Evolutionary conservation across 1,140 invertebrate species (phyloP).

Genomic region (Trinorchestia longiramus): DNA sequence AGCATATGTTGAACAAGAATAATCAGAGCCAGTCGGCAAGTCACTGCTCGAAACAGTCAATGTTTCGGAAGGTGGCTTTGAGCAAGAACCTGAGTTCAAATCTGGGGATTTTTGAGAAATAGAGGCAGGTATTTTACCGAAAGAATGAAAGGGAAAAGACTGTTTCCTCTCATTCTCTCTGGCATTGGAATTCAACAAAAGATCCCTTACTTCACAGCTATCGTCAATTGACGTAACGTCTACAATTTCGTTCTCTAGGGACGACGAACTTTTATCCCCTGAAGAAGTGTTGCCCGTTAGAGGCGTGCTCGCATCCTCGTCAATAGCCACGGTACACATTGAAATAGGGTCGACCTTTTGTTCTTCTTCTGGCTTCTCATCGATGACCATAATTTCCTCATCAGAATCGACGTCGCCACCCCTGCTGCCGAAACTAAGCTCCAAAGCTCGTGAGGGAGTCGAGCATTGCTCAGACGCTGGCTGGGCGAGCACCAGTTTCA

Average conservation of each 20-base stretch:
- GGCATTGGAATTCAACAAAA: not conserved
- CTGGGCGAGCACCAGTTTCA: conserved; percentile 62
- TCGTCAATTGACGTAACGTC: not conserved
- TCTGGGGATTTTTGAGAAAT: not conserved
- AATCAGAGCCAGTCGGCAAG: not conserved
- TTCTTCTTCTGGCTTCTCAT: conserved; percentile 63
- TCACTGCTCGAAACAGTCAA: not conserved
- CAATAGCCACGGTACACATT: conserved; percentile 66
- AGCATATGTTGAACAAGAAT: not conserved
- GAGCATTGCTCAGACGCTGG: conserved; percentile 48
- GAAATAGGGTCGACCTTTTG: conserved; percentile 64
- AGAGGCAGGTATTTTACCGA: not conserved
- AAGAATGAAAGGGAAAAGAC: not conserved
- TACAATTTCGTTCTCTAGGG: conserved; percentile 8
- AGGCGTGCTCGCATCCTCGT: conserved; percentile 62
- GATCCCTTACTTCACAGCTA: not conserved
- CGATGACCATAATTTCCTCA: conserved; percentile 65
- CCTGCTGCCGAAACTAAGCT: conserved; percentile 26
- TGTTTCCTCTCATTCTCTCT: not conserved
- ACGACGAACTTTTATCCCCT: conserved; percentile 22
- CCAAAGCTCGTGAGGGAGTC: not conserved
- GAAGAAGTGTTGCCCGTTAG: conserved; percentile 46
- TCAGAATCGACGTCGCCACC: conserved; percentile 59
- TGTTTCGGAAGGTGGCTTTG: not conserved
- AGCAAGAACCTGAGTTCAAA: not conserved